Evolutionary conservation across 2,797 vertebrate genomes (phyloP).

Genomic region (Enoplosus armatus): DNA sequence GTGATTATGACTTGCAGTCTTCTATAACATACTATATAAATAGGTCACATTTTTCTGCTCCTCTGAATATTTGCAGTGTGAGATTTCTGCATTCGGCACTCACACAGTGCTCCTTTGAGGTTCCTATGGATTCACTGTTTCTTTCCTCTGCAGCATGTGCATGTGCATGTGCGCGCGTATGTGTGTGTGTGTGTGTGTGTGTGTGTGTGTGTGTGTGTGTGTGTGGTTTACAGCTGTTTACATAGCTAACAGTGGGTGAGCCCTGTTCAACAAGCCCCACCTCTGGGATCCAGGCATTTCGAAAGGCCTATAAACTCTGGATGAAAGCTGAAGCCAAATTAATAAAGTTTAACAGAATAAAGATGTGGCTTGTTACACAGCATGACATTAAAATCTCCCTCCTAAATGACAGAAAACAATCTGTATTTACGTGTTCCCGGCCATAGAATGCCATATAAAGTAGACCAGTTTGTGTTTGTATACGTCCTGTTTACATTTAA

Average conservation of each 20-base stretch:
- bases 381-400: conserved; percentile 55
- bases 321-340: conserved; percentile 81
- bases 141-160: conserved; percentile 28
- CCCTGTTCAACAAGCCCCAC: conserved; percentile 62
- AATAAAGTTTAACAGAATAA: conserved; percentile 80
- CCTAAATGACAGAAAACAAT: conserved; percentile 64
- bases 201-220: conserved; percentile 48
- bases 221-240: conserved; percentile 76
- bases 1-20: neutral
- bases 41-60: neutral
- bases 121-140: conserved; percentile 29
- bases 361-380: conserved; percentile 72
- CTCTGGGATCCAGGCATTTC: conserved; percentile 52
- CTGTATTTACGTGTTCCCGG: conserved; percentile 61
- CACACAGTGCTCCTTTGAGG: conserved; percentile 6
- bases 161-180: conserved; percentile 49
- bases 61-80: conserved; percentile 18
- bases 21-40: neutral
- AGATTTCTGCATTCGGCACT: conserved; percentile 12
- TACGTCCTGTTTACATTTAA: conserved; percentile 19
- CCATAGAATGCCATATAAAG: conserved; percentile 38
- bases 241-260: conserved; percentile 73
- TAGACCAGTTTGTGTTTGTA: conserved; percentile 22
- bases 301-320: conserved; percentile 69
- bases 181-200: conserved; percentile 40